These are phyloP conservation scores for Aspidoscelis tigris DNA, from an alignment of 2,113 vertebrate species.

Conservation along the genomic window DNA sequence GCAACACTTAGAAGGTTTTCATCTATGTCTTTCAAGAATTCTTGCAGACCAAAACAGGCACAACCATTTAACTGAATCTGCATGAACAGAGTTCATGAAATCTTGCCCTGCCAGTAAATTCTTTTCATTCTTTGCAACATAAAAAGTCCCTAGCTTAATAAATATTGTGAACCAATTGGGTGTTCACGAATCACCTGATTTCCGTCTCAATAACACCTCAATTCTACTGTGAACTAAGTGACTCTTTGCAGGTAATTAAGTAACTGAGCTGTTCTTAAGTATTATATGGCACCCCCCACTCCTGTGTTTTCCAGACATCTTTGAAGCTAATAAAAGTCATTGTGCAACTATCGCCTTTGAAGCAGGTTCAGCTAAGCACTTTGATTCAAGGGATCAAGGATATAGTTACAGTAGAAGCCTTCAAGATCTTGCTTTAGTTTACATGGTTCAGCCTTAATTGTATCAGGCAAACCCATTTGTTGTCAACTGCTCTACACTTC, in stretches of 20 bases:
- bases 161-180: not conserved
- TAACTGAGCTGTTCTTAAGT: constrained; percentile 16
- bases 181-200: not conserved
- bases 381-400: constrained; percentile 4
- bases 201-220: not conserved
- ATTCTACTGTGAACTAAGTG: not conserved
- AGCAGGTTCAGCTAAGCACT: constrained; percentile 12
- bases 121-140: not conserved
- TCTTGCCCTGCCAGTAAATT: not conserved
- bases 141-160: not conserved
- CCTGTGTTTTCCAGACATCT: constrained; percentile 31
- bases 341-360: constrained; percentile 20
- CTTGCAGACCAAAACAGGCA: too few species aligned
- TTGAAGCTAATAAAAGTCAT: not conserved
- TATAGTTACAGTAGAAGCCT: constrained; percentile 24
- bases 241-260: constrained; percentile 33
- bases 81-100: not conserved
- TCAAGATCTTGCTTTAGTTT: constrained; percentile 28
- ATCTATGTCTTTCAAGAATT: not conserved
- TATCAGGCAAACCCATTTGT: constrained; percentile 40
- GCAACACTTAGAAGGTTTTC: not conserved
- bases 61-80: not conserved
- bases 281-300: constrained; percentile 17
- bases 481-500: constrained; percentile 50
- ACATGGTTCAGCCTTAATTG: constrained; percentile 48